phyloP scores from a whole-genome alignment of 2,888 invertebrate species.

The Hemaris fuciformis region DNA sequence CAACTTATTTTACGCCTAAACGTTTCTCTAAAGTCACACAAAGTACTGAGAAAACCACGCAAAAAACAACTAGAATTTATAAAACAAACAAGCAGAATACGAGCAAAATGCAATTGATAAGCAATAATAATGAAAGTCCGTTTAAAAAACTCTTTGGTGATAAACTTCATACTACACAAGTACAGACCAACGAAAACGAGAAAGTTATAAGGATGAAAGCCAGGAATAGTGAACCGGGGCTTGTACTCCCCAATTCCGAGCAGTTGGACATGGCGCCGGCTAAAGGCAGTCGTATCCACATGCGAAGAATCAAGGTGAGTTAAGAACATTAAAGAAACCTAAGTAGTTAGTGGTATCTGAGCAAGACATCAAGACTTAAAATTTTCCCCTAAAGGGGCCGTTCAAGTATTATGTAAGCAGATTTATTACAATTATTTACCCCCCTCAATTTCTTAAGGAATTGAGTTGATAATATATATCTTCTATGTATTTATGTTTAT shows the following conservation, averaged over 20 bases:
- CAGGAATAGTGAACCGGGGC: not conserved
- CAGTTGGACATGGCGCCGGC: slow-evolving; percentile 60
- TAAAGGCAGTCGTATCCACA: slow-evolving; percentile 38
- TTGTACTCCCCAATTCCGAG: slow-evolving; percentile 24
- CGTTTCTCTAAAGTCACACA: slow-evolving; percentile 2
- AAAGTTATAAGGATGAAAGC: slow-evolving; percentile 1
- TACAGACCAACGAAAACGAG: not conserved
- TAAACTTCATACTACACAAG: not conserved
- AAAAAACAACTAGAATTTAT: not conserved
- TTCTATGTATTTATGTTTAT: too few relatives aligned
- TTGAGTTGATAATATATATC: too few relatives aligned
- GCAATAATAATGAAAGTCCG: slow-evolving; percentile 31
- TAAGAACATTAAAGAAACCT: not conserved
- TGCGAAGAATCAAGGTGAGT: slow-evolving; percentile 42
- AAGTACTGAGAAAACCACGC: not conserved
- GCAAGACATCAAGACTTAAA: not conserved
- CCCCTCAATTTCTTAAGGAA: too few relatives aligned
- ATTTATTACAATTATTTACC: too few relatives aligned
- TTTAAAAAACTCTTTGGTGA: slow-evolving; percentile 26
- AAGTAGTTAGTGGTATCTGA: not conserved
- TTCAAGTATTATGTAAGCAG: too few relatives aligned
- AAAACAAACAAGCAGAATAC: slow-evolving; percentile 16
- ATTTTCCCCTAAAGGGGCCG: not conserved
- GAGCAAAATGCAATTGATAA: slow-evolving; percentile 30
- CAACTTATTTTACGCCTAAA: not conserved